These are phyloP conservation scores for Galemys pyrenaicus DNA, from an alignment of 2,113 vertebrate genomes.

Conservation along the genomic window DNA sequence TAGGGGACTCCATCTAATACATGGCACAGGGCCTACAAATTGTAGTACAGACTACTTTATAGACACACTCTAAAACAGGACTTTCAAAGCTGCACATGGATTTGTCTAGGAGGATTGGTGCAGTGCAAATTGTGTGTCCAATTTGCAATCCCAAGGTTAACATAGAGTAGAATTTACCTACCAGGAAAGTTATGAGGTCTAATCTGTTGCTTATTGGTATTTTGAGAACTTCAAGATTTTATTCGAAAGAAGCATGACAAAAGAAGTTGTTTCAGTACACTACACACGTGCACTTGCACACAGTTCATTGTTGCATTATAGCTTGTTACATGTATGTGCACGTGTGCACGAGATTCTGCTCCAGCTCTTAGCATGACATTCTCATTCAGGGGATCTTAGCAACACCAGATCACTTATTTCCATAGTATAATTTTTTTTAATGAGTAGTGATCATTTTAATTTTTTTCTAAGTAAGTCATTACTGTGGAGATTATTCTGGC, in stretches of 20 bases:
- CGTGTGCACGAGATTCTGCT: too few relatives aligned
- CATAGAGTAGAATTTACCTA: background rate
- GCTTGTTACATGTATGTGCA: background rate
- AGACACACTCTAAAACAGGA: background rate
- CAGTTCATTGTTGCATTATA: background rate
- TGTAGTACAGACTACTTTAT: background rate
- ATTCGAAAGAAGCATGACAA: background rate
- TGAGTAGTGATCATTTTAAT: background rate
- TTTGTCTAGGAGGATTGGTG: background rate
- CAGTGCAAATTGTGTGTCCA: background rate
- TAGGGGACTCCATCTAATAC: background rate
- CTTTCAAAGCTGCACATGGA: background rate
- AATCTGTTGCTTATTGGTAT: background rate
- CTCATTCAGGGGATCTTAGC: background rate
- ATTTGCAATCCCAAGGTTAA: background rate
- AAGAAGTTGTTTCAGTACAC: background rate
- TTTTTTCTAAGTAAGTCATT: slow-evolving; percentile 3
- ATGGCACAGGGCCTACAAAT: background rate
- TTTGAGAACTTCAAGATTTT: slow-evolving; percentile 42
- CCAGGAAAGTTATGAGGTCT: background rate
- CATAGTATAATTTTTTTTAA: background rate
- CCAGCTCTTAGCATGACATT: background rate
- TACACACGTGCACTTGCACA: background rate
- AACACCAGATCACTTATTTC: background rate
- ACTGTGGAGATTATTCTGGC: background rate